These are phyloP conservation scores for Myotis planiceps DNA, from an alignment of 2,797 vertebrate genomes.

Conservation along the genomic window DNA sequence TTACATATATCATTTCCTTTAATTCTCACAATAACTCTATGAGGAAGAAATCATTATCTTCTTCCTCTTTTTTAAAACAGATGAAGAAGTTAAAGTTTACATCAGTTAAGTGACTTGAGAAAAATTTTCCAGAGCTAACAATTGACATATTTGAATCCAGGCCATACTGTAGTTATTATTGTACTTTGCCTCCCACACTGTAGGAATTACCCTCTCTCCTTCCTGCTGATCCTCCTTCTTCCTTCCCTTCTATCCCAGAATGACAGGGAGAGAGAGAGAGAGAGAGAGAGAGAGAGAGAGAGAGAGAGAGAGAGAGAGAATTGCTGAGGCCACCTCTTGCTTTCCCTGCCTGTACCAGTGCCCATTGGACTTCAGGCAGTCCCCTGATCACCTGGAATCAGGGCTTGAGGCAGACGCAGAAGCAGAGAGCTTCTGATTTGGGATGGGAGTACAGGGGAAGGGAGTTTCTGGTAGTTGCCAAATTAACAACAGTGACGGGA, in stretches of 20 bases:
- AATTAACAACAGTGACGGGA: background rate
- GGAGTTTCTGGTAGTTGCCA: background rate
- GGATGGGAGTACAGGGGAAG: background rate
- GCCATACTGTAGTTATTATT: background rate
- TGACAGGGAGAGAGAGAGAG: background rate
- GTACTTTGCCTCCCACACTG: background rate
- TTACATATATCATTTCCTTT: background rate
- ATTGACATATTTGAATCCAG: background rate
- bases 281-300: background rate
- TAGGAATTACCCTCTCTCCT: background rate
- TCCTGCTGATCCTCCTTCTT: background rate
- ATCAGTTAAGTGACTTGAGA: background rate
- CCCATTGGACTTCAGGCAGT: rapidly evolving
- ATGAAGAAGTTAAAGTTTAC: background rate
- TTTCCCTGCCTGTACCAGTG: background rate
- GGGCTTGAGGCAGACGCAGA: background rate
- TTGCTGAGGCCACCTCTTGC: too few relatives aligned
- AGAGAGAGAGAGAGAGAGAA: background rate
- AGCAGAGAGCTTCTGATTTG: background rate
- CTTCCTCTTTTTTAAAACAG: background rate
- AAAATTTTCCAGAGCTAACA: background rate
- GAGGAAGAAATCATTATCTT: background rate
- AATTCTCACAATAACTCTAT: background rate
- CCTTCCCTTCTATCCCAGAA: background rate
- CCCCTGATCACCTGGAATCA: background rate